Base-by-base conservation (phyloP, 1,140 invertebrate genomes). In the Lanistes nyassanus region DNA sequence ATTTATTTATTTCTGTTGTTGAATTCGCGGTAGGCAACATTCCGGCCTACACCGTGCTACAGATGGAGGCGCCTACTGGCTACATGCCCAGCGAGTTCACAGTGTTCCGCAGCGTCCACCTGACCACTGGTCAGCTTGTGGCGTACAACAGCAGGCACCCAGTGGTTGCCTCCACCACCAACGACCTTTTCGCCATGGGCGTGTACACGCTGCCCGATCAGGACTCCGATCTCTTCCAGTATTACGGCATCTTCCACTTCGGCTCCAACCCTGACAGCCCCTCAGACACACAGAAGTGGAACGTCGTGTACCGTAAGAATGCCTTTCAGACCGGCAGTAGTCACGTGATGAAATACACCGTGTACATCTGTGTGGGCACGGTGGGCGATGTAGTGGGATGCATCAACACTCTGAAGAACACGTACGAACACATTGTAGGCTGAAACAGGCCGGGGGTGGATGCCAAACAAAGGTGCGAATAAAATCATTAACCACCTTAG, bases 81-180 rank as follows among this genome's bases (percentile, higher is more conserved):
- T 82, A 82, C 58, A 72, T 82, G 76, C 68, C 78, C 19, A 55
- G 72, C 21, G 79, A 82, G n/a, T 80, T 82, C 36, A 75, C 67
- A 0, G 37, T 72, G 39, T 21, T 51, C 29, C 75, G 64, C n/a
- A 72, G 75, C 56, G 72, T 76, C 23, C 75, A 80, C 64, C 58
- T 58, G 3, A 29, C 29, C 31, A 76, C 64, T 21, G 53, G 62
- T 29, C 55, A 66, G 3, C 58, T 75, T 6, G 74, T 76, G 39
- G 37, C 68, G 7, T 72, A 80, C 31, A 47, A 58, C 34, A 64
- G 34, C 36, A 56, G 19, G 31, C 21, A 26, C 23, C 29, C 56
- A 60, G 23, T 60, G 21, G 72, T 82, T 21, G 23, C 76, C 23
- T 64, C 78, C 19, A 82, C 80, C n/a, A 16, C 65, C 1, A 78